Conservation (phyloP, 2,113 vertebrate species). For the Leptocoma aspasia region DNA sequence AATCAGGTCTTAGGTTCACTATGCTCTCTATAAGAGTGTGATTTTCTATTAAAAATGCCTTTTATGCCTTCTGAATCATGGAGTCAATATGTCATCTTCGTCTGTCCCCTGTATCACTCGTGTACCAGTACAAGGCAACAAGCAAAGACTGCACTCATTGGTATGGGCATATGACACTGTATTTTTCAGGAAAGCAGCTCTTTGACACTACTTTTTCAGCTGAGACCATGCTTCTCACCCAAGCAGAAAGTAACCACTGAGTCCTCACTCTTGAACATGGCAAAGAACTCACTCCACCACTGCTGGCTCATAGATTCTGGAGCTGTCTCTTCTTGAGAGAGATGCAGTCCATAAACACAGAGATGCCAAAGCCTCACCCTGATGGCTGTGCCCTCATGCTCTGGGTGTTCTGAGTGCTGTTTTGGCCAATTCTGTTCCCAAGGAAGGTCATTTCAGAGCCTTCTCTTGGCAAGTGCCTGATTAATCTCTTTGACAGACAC, state of each 20-base stretch:
- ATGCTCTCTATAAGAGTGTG: too few relatives aligned
- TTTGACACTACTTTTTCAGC: background rate
- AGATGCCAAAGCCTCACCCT: background rate
- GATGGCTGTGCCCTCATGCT: background rate
- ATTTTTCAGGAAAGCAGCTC: background rate
- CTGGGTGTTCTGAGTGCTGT: background rate
- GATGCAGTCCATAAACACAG: background rate
- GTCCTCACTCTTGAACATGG: background rate
- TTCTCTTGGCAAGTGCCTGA: background rate
- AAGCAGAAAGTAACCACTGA: background rate
- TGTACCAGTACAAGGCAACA: background rate
- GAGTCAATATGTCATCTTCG: too few relatives aligned
- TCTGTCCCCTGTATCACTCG: too few relatives aligned
- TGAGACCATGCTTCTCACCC: background rate
- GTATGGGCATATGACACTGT: rapidly evolving
- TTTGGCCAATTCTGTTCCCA: background rate
- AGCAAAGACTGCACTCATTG: background rate
- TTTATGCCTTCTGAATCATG: too few relatives aligned
- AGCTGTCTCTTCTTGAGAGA: background rate
- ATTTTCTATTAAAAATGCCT: too few relatives aligned
- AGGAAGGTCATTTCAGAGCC: background rate
- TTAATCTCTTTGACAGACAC: background rate
- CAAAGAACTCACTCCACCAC: background rate
- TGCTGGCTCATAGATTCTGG: background rate
- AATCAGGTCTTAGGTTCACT: too few relatives aligned